A percentile compares a stretch with the other conserved stretches of the same genome.
Evolutionary conservation across 2,888 invertebrate genomes (phyloP).

Genomic region (Phalera bucephala): DNA sequence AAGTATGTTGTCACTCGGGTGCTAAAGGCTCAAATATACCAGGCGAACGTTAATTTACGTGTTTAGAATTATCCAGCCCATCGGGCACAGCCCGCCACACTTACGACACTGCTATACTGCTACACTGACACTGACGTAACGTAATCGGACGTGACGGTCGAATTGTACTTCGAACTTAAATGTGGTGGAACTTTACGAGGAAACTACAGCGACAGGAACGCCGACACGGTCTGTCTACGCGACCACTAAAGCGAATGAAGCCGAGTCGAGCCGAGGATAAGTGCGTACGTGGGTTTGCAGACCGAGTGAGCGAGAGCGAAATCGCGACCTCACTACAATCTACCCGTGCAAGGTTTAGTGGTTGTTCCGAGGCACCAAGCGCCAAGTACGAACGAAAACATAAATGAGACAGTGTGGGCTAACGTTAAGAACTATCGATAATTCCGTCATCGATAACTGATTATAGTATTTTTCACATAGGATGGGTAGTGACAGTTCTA

Average conservation of each 20-base stretch:
- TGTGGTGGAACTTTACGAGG: constrained; percentile 21
- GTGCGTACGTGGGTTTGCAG: constrained; percentile 16
- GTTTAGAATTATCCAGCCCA: constrained; percentile 29
- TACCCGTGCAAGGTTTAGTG: constrained; percentile 8
- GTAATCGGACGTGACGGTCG: constrained; percentile 2
- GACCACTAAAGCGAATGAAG: constrained; percentile 28
- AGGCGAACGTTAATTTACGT: constrained; percentile 42
- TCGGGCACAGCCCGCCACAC: constrained; percentile 41
- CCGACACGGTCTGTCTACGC: constrained; percentile 24
- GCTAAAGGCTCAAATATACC: constrained; percentile 57
- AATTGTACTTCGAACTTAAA: constrained; percentile 22
- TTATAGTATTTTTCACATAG: too few relatives aligned
- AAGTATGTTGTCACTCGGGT: constrained; percentile 40
- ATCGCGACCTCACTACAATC: neutral
- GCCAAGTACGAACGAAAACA: too few relatives aligned
- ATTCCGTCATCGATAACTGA: neutral
- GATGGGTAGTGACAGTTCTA: too few relatives aligned
- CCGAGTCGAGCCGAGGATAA: constrained; percentile 37
- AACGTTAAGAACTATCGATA: neutral
- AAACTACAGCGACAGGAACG: constrained; percentile 42
- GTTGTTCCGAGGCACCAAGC: neutral
- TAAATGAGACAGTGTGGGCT: too few relatives aligned
- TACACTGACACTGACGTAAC: constrained; percentile 21
- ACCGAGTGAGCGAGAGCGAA: constrained; percentile 1
- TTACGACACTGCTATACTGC: constrained; percentile 20